Base-by-base conservation (phyloP, 2,113 vertebrate genomes). In the Saccopteryx leptura region DNA sequence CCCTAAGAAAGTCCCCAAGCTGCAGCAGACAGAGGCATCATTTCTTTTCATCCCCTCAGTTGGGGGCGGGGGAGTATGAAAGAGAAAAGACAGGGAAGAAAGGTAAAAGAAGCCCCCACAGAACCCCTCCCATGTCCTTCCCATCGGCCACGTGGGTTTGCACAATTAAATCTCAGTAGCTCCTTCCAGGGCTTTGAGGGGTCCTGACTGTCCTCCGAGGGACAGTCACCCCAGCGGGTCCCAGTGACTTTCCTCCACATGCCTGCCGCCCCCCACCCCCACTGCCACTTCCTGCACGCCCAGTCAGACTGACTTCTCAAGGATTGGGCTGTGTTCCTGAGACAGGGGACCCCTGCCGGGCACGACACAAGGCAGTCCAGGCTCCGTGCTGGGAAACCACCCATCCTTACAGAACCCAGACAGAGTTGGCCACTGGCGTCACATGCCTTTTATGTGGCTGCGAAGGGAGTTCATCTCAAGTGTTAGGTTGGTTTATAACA, bases 141-240 rank as follows among this genome's bases (percentile, higher is more conserved):
- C 95, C 69, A 14, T 93, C 94, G 97, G 98, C 97, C 98, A 98
- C 97, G 85, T 98, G 98, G 97, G 92, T 97, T 97, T 97, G 95
- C 83, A 98, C 98, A 98, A 98, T 98, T 97, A 96, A 98, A 98
- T 60, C 94, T 98, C 97, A 98, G 97, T 90, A 76, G 97, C 89
- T 98, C 94, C 94, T 97, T 94, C 97, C 97, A 92, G 93, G 96
- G 93, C 92, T 97, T 98, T 98, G 97, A 96, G 76, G 94, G 78
- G 80, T 86, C 83, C n/a, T 26, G 72, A 83, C 94, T n/a, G 88
- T 88, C 78, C 93, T 58, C 0, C 93, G 89, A 97, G 68, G 68
- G 75, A 96, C 65, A 71, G 92, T 95, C 97, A 92, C 69, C 46
- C 90, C 87, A 93, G 95, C 94, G 33, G 52, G 95, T 31, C 93